Evolutionary conservation across 2,113 vertebrate species (phyloP), one percentile per base, ranked within the genome.

Genomic region (Serilophus lunatus): DNA sequence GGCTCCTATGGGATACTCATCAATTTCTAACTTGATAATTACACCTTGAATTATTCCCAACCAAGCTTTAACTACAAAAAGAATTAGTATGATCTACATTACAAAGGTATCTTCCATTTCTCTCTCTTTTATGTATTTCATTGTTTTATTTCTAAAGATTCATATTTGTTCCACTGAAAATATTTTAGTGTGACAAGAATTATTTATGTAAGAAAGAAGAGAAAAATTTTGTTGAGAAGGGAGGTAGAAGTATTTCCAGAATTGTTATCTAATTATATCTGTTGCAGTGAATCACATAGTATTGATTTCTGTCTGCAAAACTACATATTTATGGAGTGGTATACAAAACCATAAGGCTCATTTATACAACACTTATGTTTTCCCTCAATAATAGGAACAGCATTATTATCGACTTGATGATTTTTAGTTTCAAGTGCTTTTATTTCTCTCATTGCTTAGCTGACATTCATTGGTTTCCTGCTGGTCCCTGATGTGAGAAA

Each of bases 391-490:
- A 36, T 86, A 63, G 45, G 42, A 96, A 77, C 35, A 69, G 54
- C 51, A 49, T 83, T 91, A 92, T 96, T 96, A 91, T 91, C 91
- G 92, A 85, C 86, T 90, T 91, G 85, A 93, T 78, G 40, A 87
- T 75, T 92, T 95, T 95, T 92, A 18, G 50, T 88, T 94, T 95
- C 86, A 90, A 93, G 76, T 40, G 65, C 88, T 95, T 97, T 92
- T 91, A 65, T 81, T 94, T 93, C 26, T 96, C 76, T 94, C 63
- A 90, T 90, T 96, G 71, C 68, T 82, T 89, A 84, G 88, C 61
- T 96, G 61, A 25, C 82, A 49, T 92, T 97, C 89, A 91, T 76
- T 80, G 84, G 15, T 75, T 91, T 64, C 89, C 81, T 71, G 38
- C 84, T 95, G 87, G 54, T 94, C 79, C 56, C 92, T 86, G 71